Conservation (phyloP, 2,888 invertebrate genomes). For the Philonicus albiceps region DNA sequence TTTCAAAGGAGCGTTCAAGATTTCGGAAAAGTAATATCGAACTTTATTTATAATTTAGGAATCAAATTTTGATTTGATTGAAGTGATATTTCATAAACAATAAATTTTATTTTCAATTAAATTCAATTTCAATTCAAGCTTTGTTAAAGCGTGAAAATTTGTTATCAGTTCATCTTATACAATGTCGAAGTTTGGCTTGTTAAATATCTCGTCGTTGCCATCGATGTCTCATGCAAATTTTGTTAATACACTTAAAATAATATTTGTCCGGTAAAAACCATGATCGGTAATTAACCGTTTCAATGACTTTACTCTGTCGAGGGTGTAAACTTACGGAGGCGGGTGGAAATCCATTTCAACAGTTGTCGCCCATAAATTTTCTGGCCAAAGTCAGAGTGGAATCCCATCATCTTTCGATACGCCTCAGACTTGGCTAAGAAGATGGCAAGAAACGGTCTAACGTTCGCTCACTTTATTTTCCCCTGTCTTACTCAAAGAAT, state of each 20-base stretch:
- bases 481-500: conserved; percentile 16
- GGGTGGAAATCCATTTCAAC: conserved; percentile 39
- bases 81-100: background rate
- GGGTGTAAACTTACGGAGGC: conserved; percentile 9
- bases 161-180: background rate
- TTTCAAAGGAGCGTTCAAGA: background rate
- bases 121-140: background rate
- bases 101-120: background rate
- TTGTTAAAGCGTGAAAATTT: background rate
- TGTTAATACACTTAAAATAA: conserved; percentile 28
- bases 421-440: conserved; percentile 5
- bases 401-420: conserved; percentile 4
- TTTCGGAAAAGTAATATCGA: background rate
- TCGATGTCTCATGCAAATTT: conserved; percentile 1
- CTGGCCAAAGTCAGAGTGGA: conserved; percentile 25
- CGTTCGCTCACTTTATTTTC: conserved; percentile 16
- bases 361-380: conserved; percentile 41
- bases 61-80: background rate
- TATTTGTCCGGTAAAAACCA: conserved; percentile 13
- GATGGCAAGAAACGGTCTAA: conserved; percentile 2
- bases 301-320: background rate
- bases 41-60: background rate
- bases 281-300: conserved; percentile 31
- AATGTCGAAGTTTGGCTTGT: background rate
- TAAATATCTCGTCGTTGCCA: background rate